phyloP scores from a whole-genome alignment of 2,888 invertebrate genomes.

The Hipparchia semele region DNA sequence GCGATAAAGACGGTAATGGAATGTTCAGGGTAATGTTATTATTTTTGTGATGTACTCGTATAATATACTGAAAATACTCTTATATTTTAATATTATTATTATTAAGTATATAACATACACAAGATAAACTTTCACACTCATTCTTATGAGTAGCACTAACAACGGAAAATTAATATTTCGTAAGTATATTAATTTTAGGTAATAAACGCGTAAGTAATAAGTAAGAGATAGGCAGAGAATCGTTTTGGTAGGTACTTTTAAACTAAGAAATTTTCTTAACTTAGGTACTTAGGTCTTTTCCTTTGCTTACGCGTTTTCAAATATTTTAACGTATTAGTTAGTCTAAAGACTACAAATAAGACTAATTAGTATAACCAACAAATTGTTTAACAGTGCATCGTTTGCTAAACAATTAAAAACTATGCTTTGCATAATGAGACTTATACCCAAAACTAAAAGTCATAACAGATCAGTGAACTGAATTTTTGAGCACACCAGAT shows the following conservation, averaged over 20 bases:
- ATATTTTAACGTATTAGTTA: constrained; percentile 24
- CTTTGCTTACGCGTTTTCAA: background rate
- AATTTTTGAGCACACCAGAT: background rate
- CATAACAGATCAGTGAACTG: background rate
- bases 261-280: no score
- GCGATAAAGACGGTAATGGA: constrained; percentile 57
- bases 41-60: constrained; percentile 50
- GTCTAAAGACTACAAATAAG: constrained; percentile 36
- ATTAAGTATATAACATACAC: constrained; percentile 36
- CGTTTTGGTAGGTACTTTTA: background rate
- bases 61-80: constrained; percentile 62
- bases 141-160: constrained; percentile 61
- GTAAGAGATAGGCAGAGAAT: background rate
- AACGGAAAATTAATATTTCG: constrained; percentile 37
- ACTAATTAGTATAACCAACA: constrained; percentile 19
- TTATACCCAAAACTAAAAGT: background rate
- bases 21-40: constrained; percentile 56
- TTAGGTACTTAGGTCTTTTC: background rate
- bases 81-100: constrained; percentile 46
- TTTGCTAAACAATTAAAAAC: constrained; percentile 23
- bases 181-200: background rate
- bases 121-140: constrained; percentile 58
- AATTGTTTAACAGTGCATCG: constrained; percentile 22
- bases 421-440: constrained; percentile 31
- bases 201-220: background rate